Percentiles rank a stretch among this genome's conserved stretches.
phyloP scores from a whole-genome alignment of 1,140 invertebrate genomes.

The Propsilocerus akamusi region DNA sequence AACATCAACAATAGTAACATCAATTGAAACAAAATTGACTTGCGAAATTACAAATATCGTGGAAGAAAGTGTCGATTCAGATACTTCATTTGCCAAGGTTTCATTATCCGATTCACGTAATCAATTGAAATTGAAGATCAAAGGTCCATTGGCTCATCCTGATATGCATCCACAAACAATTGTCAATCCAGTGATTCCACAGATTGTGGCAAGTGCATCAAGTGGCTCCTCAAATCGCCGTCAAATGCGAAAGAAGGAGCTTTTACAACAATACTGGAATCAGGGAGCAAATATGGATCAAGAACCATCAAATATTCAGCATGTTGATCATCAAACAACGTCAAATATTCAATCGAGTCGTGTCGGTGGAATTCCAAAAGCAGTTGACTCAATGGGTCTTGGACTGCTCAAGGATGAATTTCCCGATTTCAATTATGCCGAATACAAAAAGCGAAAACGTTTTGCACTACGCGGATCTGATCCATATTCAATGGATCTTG shows the following conservation, averaged over 20 bases:
- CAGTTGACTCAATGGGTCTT: slow-evolving; percentile 66
- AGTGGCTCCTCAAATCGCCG: slow-evolving; percentile 36
- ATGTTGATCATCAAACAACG: slow-evolving; percentile 9
- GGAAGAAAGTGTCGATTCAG: slow-evolving; percentile 17
- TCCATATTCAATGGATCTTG: too few relatives aligned
- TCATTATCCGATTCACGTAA: slow-evolving; percentile 56
- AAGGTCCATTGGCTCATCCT: slow-evolving; percentile 47
- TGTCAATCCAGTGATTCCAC: slow-evolving; percentile 10
- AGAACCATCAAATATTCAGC: slow-evolving; percentile 26
- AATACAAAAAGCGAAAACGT: slow-evolving; percentile 48
- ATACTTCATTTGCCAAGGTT: slow-evolving; percentile 35
- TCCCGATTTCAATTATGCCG: slow-evolving; percentile 38
- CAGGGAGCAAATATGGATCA: slow-evolving; percentile 74
- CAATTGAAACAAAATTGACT: background rate
- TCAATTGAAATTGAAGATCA: slow-evolving; percentile 78
- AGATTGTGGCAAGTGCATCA: background rate
- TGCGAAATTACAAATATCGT: background rate
- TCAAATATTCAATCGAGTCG: slow-evolving; percentile 24
- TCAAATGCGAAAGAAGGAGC: slow-evolving; percentile 76
- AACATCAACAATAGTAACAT: slow-evolving; percentile 10
- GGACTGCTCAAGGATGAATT: slow-evolving; percentile 72
- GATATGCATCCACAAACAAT: slow-evolving; percentile 10
- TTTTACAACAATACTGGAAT: slow-evolving; percentile 66
- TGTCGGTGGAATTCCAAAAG: slow-evolving; percentile 47
- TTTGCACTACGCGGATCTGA: slow-evolving; percentile 27